These are phyloP conservation scores for Gadopsis marmoratus DNA, from an alignment of 2,797 vertebrate species.

Conservation along the genomic window DNA sequence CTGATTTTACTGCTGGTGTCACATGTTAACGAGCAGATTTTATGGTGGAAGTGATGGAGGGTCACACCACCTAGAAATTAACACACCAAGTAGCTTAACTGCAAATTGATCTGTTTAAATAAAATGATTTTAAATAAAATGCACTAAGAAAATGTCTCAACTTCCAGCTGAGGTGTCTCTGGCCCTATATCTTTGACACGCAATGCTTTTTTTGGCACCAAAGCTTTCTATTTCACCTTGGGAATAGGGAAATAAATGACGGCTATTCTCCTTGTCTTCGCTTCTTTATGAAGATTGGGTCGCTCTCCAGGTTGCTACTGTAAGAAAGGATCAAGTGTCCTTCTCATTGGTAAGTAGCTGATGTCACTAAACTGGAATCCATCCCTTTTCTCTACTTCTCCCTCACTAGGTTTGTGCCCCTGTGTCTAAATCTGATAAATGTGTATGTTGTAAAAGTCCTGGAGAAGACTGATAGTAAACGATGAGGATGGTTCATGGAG, in stretches of 20 bases:
- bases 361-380: conserved; percentile 73
- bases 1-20: conserved; percentile 72
- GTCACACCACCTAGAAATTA: conserved; percentile 59
- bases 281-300: conserved; percentile 56
- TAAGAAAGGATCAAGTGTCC: conserved; percentile 64
- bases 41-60: conserved; percentile 59
- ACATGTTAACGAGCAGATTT: conserved; percentile 72
- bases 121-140: conserved; percentile 1
- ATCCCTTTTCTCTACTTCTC: conserved; percentile 40
- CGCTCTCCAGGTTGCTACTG: conserved; percentile 62
- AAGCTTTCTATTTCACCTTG: conserved; percentile 8
- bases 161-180: background rate
- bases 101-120: conserved; percentile 9
- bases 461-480: conserved; percentile 41
- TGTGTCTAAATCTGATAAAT: conserved; percentile 58
- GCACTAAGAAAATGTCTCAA: background rate
- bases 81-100: conserved; percentile 29
- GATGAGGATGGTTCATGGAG: conserved; percentile 49
- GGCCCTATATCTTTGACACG: background rate
- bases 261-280: conserved; percentile 32
- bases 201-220: conserved; percentile 1
- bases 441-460: conserved; percentile 36
- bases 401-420: conserved; percentile 18
- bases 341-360: conserved; percentile 58
- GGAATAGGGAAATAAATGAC: conserved; percentile 39